Evolutionary conservation across 2,797 vertebrate genomes (phyloP), one percentile per base, ranked within the genome.

Genomic region (Hydrolagus colliei): DNA sequence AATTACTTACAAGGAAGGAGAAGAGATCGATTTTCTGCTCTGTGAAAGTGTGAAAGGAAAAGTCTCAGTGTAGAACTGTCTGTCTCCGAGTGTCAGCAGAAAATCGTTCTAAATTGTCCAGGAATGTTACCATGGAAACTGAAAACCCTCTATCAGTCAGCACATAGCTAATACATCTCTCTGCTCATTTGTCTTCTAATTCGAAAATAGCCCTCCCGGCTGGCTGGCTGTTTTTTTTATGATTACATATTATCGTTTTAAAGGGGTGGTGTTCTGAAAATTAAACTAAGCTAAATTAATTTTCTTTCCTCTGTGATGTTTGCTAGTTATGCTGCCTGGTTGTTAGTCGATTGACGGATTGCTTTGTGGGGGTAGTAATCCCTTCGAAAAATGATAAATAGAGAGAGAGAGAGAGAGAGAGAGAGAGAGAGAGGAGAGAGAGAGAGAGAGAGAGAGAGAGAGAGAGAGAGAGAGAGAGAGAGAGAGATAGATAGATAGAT

Each of bases 91-190:
- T 63, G 41, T 52, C 6, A 6, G 41, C 41, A 52, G 41, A 52
- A 52, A 52, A 35, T 63, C 78, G 18, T 80, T 80, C 63, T 63
- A 32, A 80, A 63, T 75, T 75, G 32, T 52, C 74, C 41, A 16
- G 27, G 11, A 35, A 14, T 67, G 63, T 68, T 32, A 9, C 79
- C 13, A 82, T 82, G 41, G 79, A 68, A 82, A 82, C 79, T 68
- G 27, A 82, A 82, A 4, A 65, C 13, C 63, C 79, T 20, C 79
- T 59, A 20, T 35, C 14, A 18, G 7, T 4, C 27, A 82, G 63
- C 32, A 68, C 9, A 82, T 1, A 14, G 63, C 67, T 61, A 61
- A 80, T 63, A 65, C 5, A 41, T 35, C 9, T 71, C 63, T 68
- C 63, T 82, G 77, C n/a, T 77, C 52, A 65, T 27, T 5, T 79